phyloP scores from a whole-genome alignment of 1,140 invertebrate genomes.

The Rhagoletis zephyria region DNA sequence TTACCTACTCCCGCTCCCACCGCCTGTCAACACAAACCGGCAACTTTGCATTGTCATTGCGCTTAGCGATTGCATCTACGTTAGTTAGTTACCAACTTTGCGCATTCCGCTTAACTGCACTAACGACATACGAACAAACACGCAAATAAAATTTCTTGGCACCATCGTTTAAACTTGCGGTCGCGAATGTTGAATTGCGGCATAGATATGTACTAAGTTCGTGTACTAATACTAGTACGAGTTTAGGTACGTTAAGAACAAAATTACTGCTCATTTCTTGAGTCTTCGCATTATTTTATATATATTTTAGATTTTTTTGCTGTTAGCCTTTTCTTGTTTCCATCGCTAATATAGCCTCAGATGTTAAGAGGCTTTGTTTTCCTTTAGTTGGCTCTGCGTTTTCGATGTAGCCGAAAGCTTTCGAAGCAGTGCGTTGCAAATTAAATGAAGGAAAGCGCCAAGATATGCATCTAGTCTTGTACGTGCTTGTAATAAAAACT shows the following conservation, averaged over 20 bases:
- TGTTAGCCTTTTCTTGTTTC: not conserved
- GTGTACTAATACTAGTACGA: not conserved
- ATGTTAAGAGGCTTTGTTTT: constrained; percentile 19
- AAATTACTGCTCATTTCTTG: not conserved
- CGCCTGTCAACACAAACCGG: not conserved
- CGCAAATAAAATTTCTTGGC: not conserved
- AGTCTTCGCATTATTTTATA: not conserved
- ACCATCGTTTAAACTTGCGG: not conserved
- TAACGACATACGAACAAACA: not conserved
- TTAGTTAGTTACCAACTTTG: constrained; percentile 49
- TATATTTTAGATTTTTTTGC: not conserved
- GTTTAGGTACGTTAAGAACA: not conserved
- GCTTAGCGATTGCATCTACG: constrained; percentile 34
- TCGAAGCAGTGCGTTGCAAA: not conserved
- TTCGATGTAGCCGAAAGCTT: not conserved
- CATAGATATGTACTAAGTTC: no score
- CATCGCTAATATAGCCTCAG: not conserved
- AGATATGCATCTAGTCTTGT: constrained; percentile 6
- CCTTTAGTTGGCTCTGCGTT: not conserved
- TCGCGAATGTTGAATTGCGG: not conserved
- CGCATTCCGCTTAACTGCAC: constrained; percentile 24
- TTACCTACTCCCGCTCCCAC: not conserved
- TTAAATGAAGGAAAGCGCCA: constrained; percentile 8
- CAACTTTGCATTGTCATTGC: constrained; percentile 35
- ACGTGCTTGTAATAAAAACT: not conserved